These are phyloP conservation scores for Molanna angustata DNA, from an alignment of 2,888 invertebrate genomes.

Conservation along the genomic window DNA sequence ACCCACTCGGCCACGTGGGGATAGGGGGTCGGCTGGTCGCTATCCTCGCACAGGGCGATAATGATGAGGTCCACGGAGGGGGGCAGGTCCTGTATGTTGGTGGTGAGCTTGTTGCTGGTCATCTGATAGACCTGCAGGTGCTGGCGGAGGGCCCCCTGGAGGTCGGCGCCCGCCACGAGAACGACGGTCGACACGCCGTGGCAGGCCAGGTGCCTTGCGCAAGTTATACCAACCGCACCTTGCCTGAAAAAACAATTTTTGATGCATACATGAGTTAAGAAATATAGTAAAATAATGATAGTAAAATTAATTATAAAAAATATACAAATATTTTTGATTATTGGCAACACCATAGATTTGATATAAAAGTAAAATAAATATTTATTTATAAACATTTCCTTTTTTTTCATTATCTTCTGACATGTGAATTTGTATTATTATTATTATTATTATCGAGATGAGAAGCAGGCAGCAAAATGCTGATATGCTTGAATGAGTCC, in stretches of 20 bases:
- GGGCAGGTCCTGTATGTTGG: conserved; percentile 50
- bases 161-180: conserved; percentile 26
- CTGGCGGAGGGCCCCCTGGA: conserved; percentile 27
- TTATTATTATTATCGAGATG: no score
- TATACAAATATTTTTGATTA: no score
- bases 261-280: no score
- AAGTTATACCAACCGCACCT: conserved; percentile 69
- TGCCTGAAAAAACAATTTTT: conserved; percentile 36
- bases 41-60: conserved; percentile 52
- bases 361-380: no score
- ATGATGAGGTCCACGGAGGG: conserved; percentile 55
- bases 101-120: conserved; percentile 59
- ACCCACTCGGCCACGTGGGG: conserved; percentile 64
- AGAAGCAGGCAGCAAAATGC: no score
- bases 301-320: no score
- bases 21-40: conserved; percentile 45
- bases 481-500: no score
- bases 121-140: conserved; percentile 59
- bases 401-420: no score
- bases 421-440: no score
- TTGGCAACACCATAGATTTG: no score
- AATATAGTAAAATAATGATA: no score
- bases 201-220: conserved; percentile 76
- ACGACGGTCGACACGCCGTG: conserved; percentile 75
- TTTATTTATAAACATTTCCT: no score